Evolutionary conservation across 2,888 invertebrate genomes (phyloP).

Genomic region (Drosophila atripex): DNA sequence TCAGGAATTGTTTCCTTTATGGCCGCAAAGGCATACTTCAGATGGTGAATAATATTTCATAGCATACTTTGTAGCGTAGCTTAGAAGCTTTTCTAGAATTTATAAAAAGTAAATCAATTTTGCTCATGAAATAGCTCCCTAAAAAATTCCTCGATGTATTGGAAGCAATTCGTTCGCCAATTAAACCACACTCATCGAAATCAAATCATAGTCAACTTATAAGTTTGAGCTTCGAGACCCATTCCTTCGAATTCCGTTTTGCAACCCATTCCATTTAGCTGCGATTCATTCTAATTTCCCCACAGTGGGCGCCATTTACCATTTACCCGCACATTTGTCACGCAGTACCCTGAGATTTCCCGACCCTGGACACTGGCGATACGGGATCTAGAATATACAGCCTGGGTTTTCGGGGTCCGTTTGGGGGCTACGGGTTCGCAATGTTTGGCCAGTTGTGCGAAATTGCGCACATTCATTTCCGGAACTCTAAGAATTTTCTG

Average conservation of each 20-base stretch:
- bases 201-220: not conserved
- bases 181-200: not conserved
- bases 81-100: no score
- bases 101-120: not conserved
- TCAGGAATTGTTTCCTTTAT: no score
- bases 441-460: conserved; percentile 32
- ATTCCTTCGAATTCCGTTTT: not conserved
- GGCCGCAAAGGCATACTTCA: no score
- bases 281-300: conserved; percentile 11
- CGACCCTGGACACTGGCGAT: not conserved
- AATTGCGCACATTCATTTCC: conserved; percentile 68
- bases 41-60: no score
- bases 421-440: not conserved
- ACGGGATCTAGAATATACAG: conserved; percentile 11
- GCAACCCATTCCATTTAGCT: conserved; percentile 3
- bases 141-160: not conserved
- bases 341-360: not conserved
- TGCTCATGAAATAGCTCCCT: not conserved
- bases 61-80: no score
- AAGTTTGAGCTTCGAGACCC: not conserved
- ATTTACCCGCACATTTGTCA: conserved; percentile 2
- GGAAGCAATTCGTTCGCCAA: not conserved
- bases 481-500: conserved; percentile 32
- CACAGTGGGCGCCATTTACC: not conserved
- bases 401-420: not conserved